Evolutionary conservation across 2,113 vertebrate species (phyloP).

Genomic region (Pholis gunnellus): DNA sequence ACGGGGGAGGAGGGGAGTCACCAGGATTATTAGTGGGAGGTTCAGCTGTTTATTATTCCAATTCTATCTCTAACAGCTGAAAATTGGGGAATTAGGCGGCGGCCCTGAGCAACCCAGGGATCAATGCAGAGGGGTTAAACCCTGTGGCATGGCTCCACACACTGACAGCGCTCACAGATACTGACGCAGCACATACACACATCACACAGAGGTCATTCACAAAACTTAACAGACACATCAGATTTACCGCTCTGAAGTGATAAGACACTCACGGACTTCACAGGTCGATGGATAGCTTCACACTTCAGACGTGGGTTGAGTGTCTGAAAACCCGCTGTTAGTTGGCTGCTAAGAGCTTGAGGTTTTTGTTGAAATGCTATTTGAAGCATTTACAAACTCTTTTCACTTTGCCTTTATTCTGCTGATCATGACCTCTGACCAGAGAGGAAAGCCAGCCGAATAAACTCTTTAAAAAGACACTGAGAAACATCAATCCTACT

Average conservation of each 20-base stretch:
- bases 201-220: constrained; percentile 70
- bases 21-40: constrained; percentile 82
- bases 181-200: constrained; percentile 66
- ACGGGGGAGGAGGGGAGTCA: constrained; percentile 32
- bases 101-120: constrained; percentile 71
- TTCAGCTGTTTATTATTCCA: constrained; percentile 89
- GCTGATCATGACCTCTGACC: constrained; percentile 12
- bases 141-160: constrained; percentile 74
- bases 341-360: constrained; percentile 3
- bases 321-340: constrained; percentile 44
- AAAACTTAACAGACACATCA: constrained; percentile 81
- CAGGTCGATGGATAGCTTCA: constrained; percentile 60
- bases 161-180: constrained; percentile 65
- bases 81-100: constrained; percentile 84
- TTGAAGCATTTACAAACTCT: constrained; percentile 10
- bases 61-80: constrained; percentile 88
- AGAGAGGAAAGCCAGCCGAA: constrained; percentile 1
- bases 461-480: background rate
- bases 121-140: constrained; percentile 81
- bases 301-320: constrained; percentile 39
- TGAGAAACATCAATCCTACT: background rate
- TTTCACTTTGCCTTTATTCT: constrained; percentile 14
- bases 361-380: background rate
- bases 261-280: constrained; percentile 72
- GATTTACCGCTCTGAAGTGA: constrained; percentile 80